Base-by-base conservation (phyloP, 2,113 vertebrate species). In the Psophia crepitans region DNA sequence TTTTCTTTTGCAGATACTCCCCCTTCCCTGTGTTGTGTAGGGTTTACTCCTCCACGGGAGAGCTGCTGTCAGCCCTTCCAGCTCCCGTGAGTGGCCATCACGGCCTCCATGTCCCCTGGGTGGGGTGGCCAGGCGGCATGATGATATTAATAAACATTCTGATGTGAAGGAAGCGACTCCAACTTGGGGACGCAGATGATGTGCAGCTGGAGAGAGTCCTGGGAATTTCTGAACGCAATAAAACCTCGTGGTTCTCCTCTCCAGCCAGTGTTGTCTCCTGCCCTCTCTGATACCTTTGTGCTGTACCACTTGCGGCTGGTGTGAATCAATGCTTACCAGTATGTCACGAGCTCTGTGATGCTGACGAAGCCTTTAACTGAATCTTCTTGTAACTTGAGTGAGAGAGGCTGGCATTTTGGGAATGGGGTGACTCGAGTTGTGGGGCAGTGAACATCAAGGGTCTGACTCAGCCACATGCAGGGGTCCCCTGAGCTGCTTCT, bases 1-100 rank as follows among this genome's bases (percentile, higher is more conserved):
- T 46, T 17, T 41, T n/a, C n/a, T 53, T 28, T 11, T 49, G 80
- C 64, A 11, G n/a, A 5, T 56, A 41, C 12, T 56, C 41, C 64
- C 21, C 3, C 48, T 56, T 7, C 32, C 22, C 73, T 6, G 11
- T 10, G 5, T 26, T 43, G 20, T 6, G 8, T 5, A 8, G 65
- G 69, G 28, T 61, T 53, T 54, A 20, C n/a, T 54, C n/a, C 0
- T 1, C 68, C 8, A 3, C 2, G 12, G 32, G 27, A 33, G 35
- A 43, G 44, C 68, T 58, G 60, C 11, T 43, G 33, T 33, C 37
- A 43, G 60, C 44, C 33, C 37, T 66, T 37, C 14, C 37, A 33
- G 39, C 15, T 5, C 37, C 44, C 3, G 3, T 0, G 6, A 14
- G 51, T 30, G 49, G 48, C 33, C 19, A 0, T 27, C 1, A 3